phyloP scores from a whole-genome alignment of 2,113 vertebrate genomes.

The Rhinichthys klamathensis region DNA sequence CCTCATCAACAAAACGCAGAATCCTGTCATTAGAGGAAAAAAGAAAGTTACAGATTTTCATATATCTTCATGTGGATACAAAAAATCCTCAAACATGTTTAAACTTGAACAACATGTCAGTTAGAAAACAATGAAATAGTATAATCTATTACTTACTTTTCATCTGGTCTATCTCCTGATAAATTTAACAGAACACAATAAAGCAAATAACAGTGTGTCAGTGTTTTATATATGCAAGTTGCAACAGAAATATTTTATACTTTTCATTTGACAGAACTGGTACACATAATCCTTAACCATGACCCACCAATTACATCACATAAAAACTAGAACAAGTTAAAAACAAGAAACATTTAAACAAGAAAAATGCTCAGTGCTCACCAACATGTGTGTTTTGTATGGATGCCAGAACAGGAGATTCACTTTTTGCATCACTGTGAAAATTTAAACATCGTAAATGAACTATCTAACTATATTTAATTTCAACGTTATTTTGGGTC shows the following conservation, averaged over 20 bases:
- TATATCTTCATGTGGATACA: neutral
- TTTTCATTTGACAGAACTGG: neutral
- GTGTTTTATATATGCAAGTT: neutral
- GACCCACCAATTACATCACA: neutral
- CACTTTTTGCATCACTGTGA: slow-evolving; percentile 72
- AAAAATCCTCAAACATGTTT: neutral
- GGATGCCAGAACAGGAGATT: slow-evolving; percentile 61
- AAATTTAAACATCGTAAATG: slow-evolving; percentile 8
- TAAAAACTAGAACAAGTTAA: neutral
- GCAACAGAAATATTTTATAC: neutral
- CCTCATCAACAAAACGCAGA: slow-evolving; percentile 2
- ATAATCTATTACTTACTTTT: slow-evolving; percentile 36
- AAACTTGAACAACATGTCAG: neutral
- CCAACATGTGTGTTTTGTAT: slow-evolving; percentile 60
- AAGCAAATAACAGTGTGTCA: neutral
- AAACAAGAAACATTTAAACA: slow-evolving; percentile 13
- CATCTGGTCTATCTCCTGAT: slow-evolving; percentile 33
- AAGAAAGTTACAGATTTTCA: neutral
- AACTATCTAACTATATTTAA: neutral
- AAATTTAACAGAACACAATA: neutral
- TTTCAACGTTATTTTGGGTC: too few species aligned
- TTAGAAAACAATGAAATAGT: neutral
- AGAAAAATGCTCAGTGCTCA: slow-evolving; percentile 24
- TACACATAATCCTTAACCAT: neutral
- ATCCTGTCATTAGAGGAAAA: neutral